phyloP scores from a whole-genome alignment of 1,140 invertebrate species.

The Pseudobourletiella spinata region DNA sequence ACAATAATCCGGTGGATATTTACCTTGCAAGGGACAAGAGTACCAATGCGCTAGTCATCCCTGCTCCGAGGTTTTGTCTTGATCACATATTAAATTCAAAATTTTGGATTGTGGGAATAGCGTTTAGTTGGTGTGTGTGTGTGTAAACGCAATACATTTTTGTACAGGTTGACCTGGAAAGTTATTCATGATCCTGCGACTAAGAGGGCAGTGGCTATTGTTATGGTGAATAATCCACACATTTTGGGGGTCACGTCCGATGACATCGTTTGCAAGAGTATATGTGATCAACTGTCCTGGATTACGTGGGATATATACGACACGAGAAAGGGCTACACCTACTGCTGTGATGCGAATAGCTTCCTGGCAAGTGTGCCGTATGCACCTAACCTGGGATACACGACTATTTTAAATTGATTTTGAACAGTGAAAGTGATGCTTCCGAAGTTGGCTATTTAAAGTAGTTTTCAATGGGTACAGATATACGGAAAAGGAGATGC shows the following conservation, averaged over 20 bases:
- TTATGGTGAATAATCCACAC: conserved; percentile 55
- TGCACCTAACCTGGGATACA: too few species aligned
- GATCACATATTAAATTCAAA: too few species aligned
- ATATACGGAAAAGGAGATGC: too few species aligned
- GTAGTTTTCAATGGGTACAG: too few species aligned
- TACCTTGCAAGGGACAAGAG: conserved; percentile 43
- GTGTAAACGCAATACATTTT: background rate
- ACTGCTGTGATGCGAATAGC: conserved; percentile 17
- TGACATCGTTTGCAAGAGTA: conserved; percentile 25
- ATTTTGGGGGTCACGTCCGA: conserved; percentile 29
- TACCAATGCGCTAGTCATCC: conserved; percentile 1
- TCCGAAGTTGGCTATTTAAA: too few species aligned
- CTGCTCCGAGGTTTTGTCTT: conserved; percentile 28
- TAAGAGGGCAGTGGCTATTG: conserved; percentile 48
- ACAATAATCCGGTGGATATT: conserved; percentile 41
- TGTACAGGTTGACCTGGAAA: conserved; percentile 38
- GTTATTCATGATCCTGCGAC: conserved; percentile 48
- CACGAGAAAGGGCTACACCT: conserved; percentile 24
- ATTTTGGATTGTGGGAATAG: too few species aligned
- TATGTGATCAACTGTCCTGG: conserved; percentile 31
- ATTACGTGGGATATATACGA: conserved; percentile 26
- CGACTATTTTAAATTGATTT: too few species aligned
- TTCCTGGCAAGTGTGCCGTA: conserved; percentile 4
- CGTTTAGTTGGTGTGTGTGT: background rate
- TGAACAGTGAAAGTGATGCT: too few species aligned